phyloP scores from a whole-genome alignment of 2,888 invertebrate genomes.

The Xestia c-nigrum region DNA sequence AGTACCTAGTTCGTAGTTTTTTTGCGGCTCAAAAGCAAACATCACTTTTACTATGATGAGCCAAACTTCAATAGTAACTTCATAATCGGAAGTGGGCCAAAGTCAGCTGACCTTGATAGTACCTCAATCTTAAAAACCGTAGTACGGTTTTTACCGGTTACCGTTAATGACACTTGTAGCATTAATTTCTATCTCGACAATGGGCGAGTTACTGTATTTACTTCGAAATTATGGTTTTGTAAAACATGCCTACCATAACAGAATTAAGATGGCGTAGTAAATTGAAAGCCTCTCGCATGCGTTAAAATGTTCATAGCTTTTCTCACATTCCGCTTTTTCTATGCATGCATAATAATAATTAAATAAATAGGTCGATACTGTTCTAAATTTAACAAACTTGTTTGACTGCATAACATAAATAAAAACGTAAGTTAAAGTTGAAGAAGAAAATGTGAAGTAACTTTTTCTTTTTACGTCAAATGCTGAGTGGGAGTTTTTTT shows the following conservation, averaged over 20 bases:
- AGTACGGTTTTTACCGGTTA: conserved; percentile 19
- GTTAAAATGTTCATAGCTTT: not conserved
- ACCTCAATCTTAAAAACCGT: conserved; percentile 47
- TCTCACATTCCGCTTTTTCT: not conserved
- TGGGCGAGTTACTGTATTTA: conserved; percentile 11
- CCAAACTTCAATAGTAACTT: conserved; percentile 24
- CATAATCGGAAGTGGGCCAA: conserved; percentile 36
- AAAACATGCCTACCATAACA: conserved; percentile 4
- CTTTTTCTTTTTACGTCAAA: not conserved
- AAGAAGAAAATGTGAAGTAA: not conserved
- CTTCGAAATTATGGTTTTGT: not conserved
- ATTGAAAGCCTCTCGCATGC: not conserved
- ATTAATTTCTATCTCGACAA: conserved; percentile 27
- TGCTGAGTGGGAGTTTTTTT: not conserved
- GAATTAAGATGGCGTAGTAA: not conserved
- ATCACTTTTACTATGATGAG: conserved; percentile 2
- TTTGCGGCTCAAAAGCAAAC: not conserved
- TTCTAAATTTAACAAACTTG: not conserved
- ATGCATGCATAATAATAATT: not conserved
- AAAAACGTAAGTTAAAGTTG: not conserved
- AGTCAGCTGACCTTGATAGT: conserved; percentile 55
- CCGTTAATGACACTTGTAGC: conserved; percentile 45
- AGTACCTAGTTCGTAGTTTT: not conserved
- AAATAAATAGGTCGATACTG: not conserved
- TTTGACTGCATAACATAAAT: conserved; percentile 6